phyloP scores from a whole-genome alignment of 1,140 invertebrate species.

The Macrotrachela quadricornifera region DNA sequence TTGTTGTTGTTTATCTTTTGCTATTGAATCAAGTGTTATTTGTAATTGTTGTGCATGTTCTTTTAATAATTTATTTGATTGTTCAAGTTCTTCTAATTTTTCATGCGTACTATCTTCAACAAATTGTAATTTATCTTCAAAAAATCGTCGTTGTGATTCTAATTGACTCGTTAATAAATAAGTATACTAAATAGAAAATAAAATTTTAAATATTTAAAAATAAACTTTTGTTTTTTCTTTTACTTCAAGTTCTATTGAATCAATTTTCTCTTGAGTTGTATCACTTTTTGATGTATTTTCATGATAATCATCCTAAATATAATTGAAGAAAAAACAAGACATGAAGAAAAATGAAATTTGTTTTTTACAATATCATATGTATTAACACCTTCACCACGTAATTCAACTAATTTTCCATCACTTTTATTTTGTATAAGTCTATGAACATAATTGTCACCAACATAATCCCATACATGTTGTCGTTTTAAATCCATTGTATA shows the following conservation, averaged over 20 bases:
- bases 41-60: slow-evolving; percentile 23
- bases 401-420: slow-evolving; percentile 85
- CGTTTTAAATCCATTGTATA: slow-evolving; percentile 79
- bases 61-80: slow-evolving; percentile 21
- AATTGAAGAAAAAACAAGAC: slow-evolving; percentile 35
- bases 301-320: not conserved
- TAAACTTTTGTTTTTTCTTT: not conserved
- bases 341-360: slow-evolving; percentile 55
- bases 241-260: slow-evolving; percentile 11
- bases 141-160: slow-evolving; percentile 73
- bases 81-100: slow-evolving; percentile 10
- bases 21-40: slow-evolving; percentile 19
- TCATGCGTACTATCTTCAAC: slow-evolving; percentile 30
- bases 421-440: slow-evolving; percentile 75
- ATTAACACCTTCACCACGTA: slow-evolving; percentile 22
- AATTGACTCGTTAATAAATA: slow-evolving; percentile 88
- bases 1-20: slow-evolving; percentile 42
- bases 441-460: slow-evolving; percentile 89
- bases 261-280: slow-evolving; percentile 14
- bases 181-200: slow-evolving; percentile 47
- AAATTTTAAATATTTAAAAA: not conserved
- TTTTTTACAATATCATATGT: slow-evolving; percentile 47
- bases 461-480: slow-evolving; percentile 87
- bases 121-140: slow-evolving; percentile 55
- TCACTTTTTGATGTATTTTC: not conserved